A percentile compares a stretch with the other conserved stretches of the same genome.
These are phyloP conservation scores for Actinostola sp. DNA, from an alignment of 92 coral and sea anemone genomes.

Conservation along the genomic window DNA sequence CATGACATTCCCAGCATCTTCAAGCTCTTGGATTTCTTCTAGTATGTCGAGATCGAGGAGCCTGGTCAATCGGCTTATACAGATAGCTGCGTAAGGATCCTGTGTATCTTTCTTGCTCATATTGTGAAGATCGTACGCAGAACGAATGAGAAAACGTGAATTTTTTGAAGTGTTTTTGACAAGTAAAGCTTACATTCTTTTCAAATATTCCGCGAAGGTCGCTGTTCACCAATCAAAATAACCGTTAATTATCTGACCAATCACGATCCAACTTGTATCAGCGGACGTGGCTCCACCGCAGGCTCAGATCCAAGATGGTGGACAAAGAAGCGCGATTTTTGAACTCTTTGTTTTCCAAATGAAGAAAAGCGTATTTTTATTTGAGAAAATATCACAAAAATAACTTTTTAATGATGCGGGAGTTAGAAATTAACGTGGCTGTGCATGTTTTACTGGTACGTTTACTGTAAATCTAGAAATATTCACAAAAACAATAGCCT, in stretches of 20 bases:
- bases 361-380: no score
- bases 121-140: constrained; percentile 4
- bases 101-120: constrained; percentile 82
- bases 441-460: no score
- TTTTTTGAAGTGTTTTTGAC: constrained; percentile 5
- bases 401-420: no score
- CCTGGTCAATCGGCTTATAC: constrained; percentile 81
- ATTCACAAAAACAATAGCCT: no score
- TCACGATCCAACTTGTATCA: constrained; percentile 50
- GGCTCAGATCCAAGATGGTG: constrained; percentile 62
- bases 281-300: constrained; percentile 42
- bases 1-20: constrained; percentile 77
- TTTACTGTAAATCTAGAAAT: no score
- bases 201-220: constrained; percentile 57
- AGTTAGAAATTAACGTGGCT: no score
- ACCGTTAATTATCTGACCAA: constrained; percentile 67
- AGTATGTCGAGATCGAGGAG: constrained; percentile 81
- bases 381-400: no score
- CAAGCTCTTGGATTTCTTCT: constrained; percentile 85
- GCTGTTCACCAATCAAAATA: constrained; percentile 69
- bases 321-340: constrained; percentile 22
- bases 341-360: constrained; percentile 7
- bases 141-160: not conserved
- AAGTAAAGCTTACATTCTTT: constrained; percentile 3
- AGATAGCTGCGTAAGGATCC: constrained; percentile 84